Evolutionary conservation across 2,113 vertebrate genomes (phyloP).

Genomic region (Puma concolor): DNA sequence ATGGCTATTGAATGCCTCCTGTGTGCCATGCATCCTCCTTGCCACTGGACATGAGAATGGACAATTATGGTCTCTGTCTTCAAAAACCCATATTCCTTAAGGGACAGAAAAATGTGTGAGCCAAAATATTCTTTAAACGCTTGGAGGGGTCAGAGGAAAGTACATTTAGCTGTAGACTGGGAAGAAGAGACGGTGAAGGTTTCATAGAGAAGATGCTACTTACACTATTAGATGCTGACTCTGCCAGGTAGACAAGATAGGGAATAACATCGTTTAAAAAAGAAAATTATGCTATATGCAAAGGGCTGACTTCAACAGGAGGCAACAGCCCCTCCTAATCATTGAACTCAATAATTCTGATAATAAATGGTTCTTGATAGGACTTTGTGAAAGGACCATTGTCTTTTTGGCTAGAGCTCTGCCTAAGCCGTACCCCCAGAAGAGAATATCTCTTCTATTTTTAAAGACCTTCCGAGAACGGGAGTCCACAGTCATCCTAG

Average conservation of each 20-base stretch:
- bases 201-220: background rate
- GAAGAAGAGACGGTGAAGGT: background rate
- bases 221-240: background rate
- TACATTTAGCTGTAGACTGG: background rate
- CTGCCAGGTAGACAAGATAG: background rate
- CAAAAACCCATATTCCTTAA: background rate
- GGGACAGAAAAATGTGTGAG: background rate
- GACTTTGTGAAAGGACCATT: background rate
- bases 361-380: background rate
- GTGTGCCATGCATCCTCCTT: background rate
- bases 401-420: background rate
- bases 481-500: conserved; percentile 23
- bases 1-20: background rate
- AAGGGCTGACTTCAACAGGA: background rate
- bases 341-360: background rate
- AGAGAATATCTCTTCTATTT: conserved; percentile 48
- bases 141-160: background rate
- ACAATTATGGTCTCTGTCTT: background rate
- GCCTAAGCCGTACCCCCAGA: background rate
- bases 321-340: background rate
- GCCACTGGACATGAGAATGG: background rate
- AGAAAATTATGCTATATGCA: background rate
- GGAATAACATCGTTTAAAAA: background rate
- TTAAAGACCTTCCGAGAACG: conserved; percentile 35
- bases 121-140: background rate